Evolutionary conservation across 2,888 invertebrate genomes (phyloP), one percentile per base, ranked within the genome.

Genomic region (Cheilosia grossa): DNA sequence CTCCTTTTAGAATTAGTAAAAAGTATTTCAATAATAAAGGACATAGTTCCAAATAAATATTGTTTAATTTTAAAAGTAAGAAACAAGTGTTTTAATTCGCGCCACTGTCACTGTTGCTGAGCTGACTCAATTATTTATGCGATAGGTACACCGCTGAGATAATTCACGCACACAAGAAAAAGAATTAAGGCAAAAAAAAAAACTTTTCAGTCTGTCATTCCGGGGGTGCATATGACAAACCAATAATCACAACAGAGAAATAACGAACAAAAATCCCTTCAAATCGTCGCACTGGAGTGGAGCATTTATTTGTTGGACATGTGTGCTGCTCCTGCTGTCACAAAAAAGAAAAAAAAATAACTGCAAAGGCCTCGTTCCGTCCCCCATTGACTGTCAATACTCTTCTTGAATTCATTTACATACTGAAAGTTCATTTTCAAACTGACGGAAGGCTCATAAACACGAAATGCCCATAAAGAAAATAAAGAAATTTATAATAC

Each of bases 401-500:
- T 15, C 17, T 49, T 19, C 63, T n/a, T n/a, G n/a, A 15, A 44
- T 7, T 10, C 17, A 58, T 7, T 24, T 42, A 10, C 27, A 19
- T 13, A 33, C 27, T 37, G 3, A 1, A 37, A 37, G 4, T 13
- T 49, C 37, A 24, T 49, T 70, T 17, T 53, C 13, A 17, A 37
- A 37, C 61, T 54, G 63, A 64, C 47, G 10, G 42, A 63, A 47
- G 27, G 47, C 73, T 74, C 73, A 74, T 79, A 83, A 83, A 70
- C 83, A 83, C 73, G 79, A 83, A 79, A 74, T 64, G 56, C 58
- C 73, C 56, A 74, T 79, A 79, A 64, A 63, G 51, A 21, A 51
- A 79, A 74, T 63, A 49, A 73, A 73, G 66, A 63, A 56, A 67
- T 66, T 77, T 63, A 56, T 69, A 66, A 51, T 73, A 33, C 27